Base-by-base conservation (phyloP, 1,140 invertebrate genomes). In the Sycophaga agraensis region DNA sequence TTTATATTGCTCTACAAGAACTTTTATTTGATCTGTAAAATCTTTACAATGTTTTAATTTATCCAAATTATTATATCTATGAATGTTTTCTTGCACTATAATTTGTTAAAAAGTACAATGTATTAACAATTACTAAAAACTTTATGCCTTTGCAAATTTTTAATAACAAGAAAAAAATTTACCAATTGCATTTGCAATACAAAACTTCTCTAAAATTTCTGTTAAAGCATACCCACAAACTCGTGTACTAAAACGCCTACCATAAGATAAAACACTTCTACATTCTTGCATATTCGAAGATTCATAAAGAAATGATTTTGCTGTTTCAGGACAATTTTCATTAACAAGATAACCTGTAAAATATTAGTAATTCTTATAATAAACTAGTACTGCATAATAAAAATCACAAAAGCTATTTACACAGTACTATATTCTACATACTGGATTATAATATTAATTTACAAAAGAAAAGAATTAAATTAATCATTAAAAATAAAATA, bases 151-250 rank as follows among this genome's bases (percentile, higher is more conserved):
- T 17, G 4, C 19, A 19, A 17, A 1, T 42, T 31, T 31, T 31
- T 31, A 31, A 31, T 6, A 31, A 31, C 11, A 31, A 31, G 11
- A 39, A 48, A 17, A 19, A 35, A 24, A 16, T 40, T 51, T 51
- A 63, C 61, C 54, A 51, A 63, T 40, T 34, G 46, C 34, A 17
- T 46, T 57, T 2, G 53, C 4, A 12, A 43, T 17, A 45, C 61
- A 63, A 53, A 51, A 57, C 17, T 43, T 51, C 14, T 63, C 61
- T 26, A 63, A 57, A 26, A 63, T 58, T 45, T 58, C 39, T 7
- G 28, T 19, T 46, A 63, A 39, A 11, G 46, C 12, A 37, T 34
- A 51, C 35, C 54, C 54, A 53, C 37, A 26, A 2, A 63, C 40
- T 19, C 61, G 54, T 17, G 46, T 51, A 14, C 37, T 40, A 14